Conservation (phyloP, 2,888 invertebrate genomes). For the Achlya flavicornis region DNA sequence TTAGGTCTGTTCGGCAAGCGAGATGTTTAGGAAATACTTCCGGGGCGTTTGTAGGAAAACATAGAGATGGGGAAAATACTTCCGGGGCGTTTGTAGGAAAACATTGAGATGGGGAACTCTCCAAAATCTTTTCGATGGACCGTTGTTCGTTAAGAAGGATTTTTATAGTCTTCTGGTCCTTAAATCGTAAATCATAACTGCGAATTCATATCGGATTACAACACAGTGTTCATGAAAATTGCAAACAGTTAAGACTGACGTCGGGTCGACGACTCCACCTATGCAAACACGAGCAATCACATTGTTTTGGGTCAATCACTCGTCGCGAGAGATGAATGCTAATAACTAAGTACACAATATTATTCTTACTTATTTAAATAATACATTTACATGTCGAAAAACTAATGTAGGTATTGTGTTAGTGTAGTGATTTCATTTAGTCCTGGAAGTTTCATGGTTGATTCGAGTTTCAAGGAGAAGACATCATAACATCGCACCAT, state of each 20-base stretch:
- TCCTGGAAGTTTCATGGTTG: background rate
- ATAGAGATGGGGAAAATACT: background rate
- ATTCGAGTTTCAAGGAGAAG: background rate
- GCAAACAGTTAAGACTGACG: slow-evolving; percentile 16
- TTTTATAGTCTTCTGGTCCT: too few species aligned
- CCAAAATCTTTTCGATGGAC: too few species aligned
- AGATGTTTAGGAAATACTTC: too few species aligned
- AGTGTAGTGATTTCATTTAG: background rate
- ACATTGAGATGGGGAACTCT: background rate
- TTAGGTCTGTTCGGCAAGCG: too few species aligned
- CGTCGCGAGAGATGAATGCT: slow-evolving; percentile 40
- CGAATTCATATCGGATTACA: background rate
- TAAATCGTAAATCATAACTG: too few species aligned
- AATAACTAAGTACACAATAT: slow-evolving; percentile 32
- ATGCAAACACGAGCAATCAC: slow-evolving; percentile 41
- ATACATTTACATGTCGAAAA: slow-evolving; percentile 6
- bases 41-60: too few species aligned
- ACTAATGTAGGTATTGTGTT: background rate
- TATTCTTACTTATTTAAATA: slow-evolving; percentile 18
- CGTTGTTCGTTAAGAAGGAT: too few species aligned
- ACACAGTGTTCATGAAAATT: slow-evolving; percentile 16
- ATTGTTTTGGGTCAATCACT: slow-evolving; percentile 64
- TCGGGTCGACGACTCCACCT: slow-evolving; percentile 37
- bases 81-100: too few species aligned
- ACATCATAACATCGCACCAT: background rate